Conservation (phyloP, 2,797 vertebrate genomes). For the Amblyopsis hoosieri region DNA sequence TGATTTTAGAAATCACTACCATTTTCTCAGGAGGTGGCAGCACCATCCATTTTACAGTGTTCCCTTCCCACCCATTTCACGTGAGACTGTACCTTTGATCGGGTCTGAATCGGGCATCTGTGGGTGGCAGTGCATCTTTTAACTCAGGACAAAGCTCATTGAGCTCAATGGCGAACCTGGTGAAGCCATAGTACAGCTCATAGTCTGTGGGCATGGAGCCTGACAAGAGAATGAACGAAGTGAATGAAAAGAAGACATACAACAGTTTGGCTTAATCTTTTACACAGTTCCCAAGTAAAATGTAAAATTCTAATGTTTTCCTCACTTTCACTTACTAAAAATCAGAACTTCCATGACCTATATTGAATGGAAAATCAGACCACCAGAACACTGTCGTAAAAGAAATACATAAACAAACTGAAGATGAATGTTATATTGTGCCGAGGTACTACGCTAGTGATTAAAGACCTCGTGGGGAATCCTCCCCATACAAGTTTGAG, state of each 20-base stretch:
- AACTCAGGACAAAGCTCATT: constrained; percentile 95
- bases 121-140: constrained; percentile 91
- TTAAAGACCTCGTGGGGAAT: too few species aligned
- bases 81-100: constrained; percentile 88
- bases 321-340: too few species aligned
- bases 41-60: not conserved
- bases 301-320: too few species aligned
- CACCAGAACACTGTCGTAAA: too few species aligned
- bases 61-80: not conserved
- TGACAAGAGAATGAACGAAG: constrained; percentile 49
- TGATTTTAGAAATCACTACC: not conserved
- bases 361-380: too few species aligned
- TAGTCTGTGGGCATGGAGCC: constrained; percentile 98
- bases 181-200: constrained; percentile 97
- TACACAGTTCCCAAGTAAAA: not conserved
- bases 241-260: not conserved
- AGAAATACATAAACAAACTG: too few species aligned
- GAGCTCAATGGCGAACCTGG: constrained; percentile 95
- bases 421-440: too few species aligned
- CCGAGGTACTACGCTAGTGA: too few species aligned
- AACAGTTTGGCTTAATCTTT: too few species aligned
- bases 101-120: constrained; percentile 93
- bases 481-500: too few species aligned
- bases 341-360: too few species aligned
- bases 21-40: constrained; percentile 12